phyloP scores from a whole-genome alignment of 2,797 vertebrate genomes.

The Gymnothorax reevesii region DNA sequence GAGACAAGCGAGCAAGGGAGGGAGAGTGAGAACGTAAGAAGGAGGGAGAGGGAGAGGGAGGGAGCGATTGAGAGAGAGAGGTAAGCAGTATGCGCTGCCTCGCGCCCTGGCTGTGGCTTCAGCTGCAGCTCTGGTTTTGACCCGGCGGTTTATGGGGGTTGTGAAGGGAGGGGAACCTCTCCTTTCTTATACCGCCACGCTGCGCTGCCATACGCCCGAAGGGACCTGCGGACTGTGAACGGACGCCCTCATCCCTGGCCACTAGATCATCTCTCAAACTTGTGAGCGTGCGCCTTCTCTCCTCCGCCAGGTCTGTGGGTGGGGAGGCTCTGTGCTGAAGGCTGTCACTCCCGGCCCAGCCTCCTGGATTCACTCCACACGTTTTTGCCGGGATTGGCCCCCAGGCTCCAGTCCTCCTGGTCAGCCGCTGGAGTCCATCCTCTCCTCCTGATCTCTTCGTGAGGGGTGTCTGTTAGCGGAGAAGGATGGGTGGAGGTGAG shows the following conservation, averaged over 20 bases:
- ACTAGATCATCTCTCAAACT: not conserved
- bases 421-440: not conserved
- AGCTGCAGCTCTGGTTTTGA: not conserved
- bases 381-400: not conserved
- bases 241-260: not conserved
- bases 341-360: not conserved
- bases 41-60: not conserved
- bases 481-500: not conserved
- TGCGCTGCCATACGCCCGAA: not conserved
- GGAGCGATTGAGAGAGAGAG: not conserved
- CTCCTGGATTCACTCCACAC: not conserved
- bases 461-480: not conserved
- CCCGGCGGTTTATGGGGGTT: not conserved
- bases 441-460: not conserved
- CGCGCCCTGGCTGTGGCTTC: not conserved
- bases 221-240: not conserved
- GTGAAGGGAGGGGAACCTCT: not conserved
- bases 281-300: not conserved
- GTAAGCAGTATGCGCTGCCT: not conserved
- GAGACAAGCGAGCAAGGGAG: slow-evolving; percentile 12
- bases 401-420: not conserved
- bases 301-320: not conserved
- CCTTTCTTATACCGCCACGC: not conserved
- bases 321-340: not conserved
- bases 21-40: slow-evolving; percentile 14